Evolutionary conservation across 2,888 invertebrate genomes (phyloP).

Genomic region (Philopedon plagiatum): DNA sequence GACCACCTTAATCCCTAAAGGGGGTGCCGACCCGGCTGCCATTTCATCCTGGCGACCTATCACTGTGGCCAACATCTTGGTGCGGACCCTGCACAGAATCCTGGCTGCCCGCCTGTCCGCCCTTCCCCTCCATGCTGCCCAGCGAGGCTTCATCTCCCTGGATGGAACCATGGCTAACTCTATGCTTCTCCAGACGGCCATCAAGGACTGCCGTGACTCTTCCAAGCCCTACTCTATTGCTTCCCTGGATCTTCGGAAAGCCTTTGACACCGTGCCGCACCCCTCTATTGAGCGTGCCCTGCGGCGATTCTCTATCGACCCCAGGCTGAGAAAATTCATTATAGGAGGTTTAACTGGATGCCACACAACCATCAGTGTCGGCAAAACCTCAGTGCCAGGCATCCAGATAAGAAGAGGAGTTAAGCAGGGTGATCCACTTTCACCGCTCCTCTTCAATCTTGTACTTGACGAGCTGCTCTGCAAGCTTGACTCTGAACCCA

Average conservation of each 20-base stretch:
- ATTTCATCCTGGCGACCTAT: constrained; percentile 43
- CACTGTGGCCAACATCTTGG: constrained; percentile 37
- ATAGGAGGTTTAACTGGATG: constrained; percentile 17
- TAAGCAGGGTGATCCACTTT: constrained; percentile 47
- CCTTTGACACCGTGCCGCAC: constrained; percentile 50
- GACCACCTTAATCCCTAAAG: constrained; percentile 49
- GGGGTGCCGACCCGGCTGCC: constrained; percentile 2
- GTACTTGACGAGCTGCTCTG: constrained; percentile 35
- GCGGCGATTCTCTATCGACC: constrained; percentile 18
- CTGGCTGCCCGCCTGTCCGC: constrained; percentile 16
- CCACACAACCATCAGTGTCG: constrained; percentile 22
- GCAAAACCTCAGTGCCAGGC: not conserved
- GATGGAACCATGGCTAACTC: constrained; percentile 52
- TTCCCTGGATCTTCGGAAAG: constrained; percentile 48
- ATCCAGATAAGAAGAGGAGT: constrained; percentile 44
- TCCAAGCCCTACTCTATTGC: constrained; percentile 28
- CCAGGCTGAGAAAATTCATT: constrained; percentile 17
- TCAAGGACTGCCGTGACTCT: constrained; percentile 9
- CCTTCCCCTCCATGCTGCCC: constrained; percentile 28
- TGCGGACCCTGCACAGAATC: constrained; percentile 33
- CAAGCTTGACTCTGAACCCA: constrained; percentile 1
- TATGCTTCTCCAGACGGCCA: constrained; percentile 28
- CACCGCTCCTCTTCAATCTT: constrained; percentile 42
- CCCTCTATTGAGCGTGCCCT: constrained; percentile 36
- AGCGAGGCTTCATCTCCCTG: constrained; percentile 40